Percentiles rank a stretch among this genome's conserved stretches.
These are phyloP conservation scores for Petrolisthes manimaculis DNA, from an alignment of 2,888 invertebrate species.

Conservation along the genomic window DNA sequence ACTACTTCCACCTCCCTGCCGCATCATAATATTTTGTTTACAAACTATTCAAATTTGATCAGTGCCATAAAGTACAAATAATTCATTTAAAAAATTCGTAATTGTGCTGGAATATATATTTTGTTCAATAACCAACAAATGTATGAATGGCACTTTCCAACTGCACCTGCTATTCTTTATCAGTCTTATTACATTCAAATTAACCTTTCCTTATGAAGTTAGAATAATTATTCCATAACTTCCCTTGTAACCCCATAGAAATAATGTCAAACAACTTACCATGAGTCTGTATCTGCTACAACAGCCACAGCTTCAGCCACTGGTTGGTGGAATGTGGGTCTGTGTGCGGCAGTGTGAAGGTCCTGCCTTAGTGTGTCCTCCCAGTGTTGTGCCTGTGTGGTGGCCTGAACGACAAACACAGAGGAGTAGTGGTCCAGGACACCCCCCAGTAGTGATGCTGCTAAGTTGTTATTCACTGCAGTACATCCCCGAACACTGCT, in stretches of 20 bases:
- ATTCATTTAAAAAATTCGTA: too few relatives aligned
- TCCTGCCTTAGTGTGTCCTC: conserved; percentile 49
- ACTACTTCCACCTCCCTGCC: conserved; percentile 59
- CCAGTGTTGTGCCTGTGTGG: conserved; percentile 40
- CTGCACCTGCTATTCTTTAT: too few relatives aligned
- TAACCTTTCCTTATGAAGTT: too few relatives aligned
- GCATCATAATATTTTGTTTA: too few relatives aligned
- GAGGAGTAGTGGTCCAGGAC: conserved; percentile 61
- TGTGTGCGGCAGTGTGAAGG: conserved; percentile 43
- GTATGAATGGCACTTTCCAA: too few relatives aligned
- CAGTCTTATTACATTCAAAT: too few relatives aligned
- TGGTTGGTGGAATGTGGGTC: conserved; percentile 43
- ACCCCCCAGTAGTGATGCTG: conserved; percentile 52
- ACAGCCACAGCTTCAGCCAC: conserved; percentile 58
- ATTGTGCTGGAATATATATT: too few relatives aligned
- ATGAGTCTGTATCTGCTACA: conserved; percentile 50
- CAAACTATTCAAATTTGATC: too few relatives aligned
- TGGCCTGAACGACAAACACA: conserved; percentile 58
- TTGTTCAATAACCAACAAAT: background rate
- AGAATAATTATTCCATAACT: background rate
- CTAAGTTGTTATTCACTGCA: conserved; percentile 38
- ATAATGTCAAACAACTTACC: conserved; percentile 31
- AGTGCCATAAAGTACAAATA: too few relatives aligned
- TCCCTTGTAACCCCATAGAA: background rate
- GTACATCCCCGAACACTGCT: conserved; percentile 18